These are phyloP conservation scores for Agonum fuliginosum DNA, from an alignment of 2,888 invertebrate genomes.

Conservation along the genomic window DNA sequence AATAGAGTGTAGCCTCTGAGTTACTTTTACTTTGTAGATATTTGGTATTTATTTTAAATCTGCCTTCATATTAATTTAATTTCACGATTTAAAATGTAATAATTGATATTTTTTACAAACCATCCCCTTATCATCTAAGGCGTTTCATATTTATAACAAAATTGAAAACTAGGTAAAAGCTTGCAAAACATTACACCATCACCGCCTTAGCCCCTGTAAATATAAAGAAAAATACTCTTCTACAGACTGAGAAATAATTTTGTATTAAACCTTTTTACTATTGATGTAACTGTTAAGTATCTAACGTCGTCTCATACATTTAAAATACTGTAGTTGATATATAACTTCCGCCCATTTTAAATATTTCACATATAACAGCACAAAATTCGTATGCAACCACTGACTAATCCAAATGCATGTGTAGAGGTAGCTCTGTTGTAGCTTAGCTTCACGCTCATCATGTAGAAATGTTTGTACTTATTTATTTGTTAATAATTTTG, in stretches of 20 bases:
- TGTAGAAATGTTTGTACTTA: constrained; percentile 19
- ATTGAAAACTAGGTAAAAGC: constrained; percentile 11
- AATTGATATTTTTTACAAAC: neutral
- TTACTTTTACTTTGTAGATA: too few relatives aligned
- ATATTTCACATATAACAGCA: constrained; percentile 24
- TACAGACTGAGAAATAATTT: constrained; percentile 49
- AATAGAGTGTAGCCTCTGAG: too few relatives aligned
- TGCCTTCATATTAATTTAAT: too few relatives aligned
- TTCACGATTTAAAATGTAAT: constrained; percentile 1
- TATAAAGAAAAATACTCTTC: constrained; percentile 38
- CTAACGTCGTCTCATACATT: constrained; percentile 17
- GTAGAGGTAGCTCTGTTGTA: constrained; percentile 10
- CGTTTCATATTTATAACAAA: constrained; percentile 16
- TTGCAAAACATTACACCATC: constrained; percentile 9
- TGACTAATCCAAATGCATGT: constrained; percentile 12
- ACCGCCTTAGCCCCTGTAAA: constrained; percentile 35
- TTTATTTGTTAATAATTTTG: constrained; percentile 45
- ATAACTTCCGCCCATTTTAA: constrained; percentile 64
- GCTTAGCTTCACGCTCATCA: constrained; percentile 41
- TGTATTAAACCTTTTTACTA: constrained; percentile 37
- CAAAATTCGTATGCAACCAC: constrained; percentile 35
- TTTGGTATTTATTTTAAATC: too few relatives aligned
- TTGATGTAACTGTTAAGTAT: constrained; percentile 21
- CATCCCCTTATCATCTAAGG: constrained; percentile 10
- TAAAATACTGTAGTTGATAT: constrained; percentile 39